Percentiles rank a stretch among this genome's conserved stretches.
Conservation (phyloP, 1,140 invertebrate species). For the Heliconius nattereri region DNA sequence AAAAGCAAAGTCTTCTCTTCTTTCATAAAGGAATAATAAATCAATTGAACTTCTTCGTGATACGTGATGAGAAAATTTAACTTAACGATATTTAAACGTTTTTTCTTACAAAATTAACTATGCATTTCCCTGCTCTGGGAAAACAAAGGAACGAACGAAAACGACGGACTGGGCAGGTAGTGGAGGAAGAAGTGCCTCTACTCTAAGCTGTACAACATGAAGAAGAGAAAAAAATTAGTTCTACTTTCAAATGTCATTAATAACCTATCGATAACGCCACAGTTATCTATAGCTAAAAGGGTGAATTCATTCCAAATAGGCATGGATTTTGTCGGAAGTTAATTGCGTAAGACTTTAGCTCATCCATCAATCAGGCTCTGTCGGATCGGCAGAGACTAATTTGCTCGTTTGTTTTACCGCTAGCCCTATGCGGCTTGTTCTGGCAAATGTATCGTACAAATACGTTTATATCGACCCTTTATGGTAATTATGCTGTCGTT, state of each 20-base stretch:
- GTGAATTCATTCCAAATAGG: not conserved
- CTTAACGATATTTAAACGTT: too few relatives aligned
- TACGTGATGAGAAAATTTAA: too few relatives aligned
- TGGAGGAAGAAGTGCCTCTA: too few relatives aligned
- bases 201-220: too few relatives aligned
- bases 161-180: too few relatives aligned
- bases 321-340: constrained; percentile 59
- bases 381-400: constrained; percentile 64
- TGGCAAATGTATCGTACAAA: constrained; percentile 55
- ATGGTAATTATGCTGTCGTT: constrained; percentile 1
- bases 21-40: too few relatives aligned
- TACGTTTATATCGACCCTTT: constrained; percentile 38
- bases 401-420: constrained; percentile 74
- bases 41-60: too few relatives aligned
- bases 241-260: not conserved
- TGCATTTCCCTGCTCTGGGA: too few relatives aligned
- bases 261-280: not conserved
- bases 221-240: too few relatives aligned
- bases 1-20: too few relatives aligned
- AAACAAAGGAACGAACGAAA: too few relatives aligned
- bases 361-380: constrained; percentile 76
- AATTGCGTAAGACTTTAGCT: constrained; percentile 56
- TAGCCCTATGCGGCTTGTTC: constrained; percentile 55
- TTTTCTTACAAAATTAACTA: too few relatives aligned
- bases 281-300: not conserved